These are phyloP conservation scores for Orthonyx spaldingii DNA, from an alignment of 2,113 vertebrate genomes.

Conservation along the genomic window DNA sequence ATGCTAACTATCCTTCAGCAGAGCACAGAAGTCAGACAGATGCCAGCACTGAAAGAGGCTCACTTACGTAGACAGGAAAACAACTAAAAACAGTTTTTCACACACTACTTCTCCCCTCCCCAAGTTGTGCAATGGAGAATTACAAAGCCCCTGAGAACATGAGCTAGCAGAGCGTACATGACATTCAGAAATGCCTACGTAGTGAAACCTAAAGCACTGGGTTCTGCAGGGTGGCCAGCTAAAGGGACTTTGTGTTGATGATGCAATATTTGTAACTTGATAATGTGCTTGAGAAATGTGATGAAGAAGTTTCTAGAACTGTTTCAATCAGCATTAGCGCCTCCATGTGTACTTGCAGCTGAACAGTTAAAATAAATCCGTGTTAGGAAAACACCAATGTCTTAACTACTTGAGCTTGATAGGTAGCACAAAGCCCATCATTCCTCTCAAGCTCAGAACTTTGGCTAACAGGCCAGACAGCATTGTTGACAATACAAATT, in stretches of 20 bases:
- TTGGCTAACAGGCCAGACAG: background rate
- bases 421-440: background rate
- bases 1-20: background rate
- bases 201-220: background rate
- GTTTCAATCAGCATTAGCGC: background rate
- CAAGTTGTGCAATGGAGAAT: background rate
- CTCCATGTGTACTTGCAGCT: background rate
- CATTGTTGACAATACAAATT: conserved; percentile 1
- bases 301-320: background rate
- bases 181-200: background rate
- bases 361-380: background rate
- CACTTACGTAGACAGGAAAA: background rate
- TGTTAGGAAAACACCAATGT: background rate
- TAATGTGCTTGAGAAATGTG: background rate
- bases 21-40: background rate
- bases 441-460: background rate
- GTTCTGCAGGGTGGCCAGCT: background rate
- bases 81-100: background rate
- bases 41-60: background rate
- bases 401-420: background rate
- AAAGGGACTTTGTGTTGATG: background rate
- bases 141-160: background rate
- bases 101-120: background rate
- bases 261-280: background rate
- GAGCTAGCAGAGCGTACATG: background rate